Base-by-base conservation (phyloP, 2,797 vertebrate species). In the Coluber constrictor region DNA sequence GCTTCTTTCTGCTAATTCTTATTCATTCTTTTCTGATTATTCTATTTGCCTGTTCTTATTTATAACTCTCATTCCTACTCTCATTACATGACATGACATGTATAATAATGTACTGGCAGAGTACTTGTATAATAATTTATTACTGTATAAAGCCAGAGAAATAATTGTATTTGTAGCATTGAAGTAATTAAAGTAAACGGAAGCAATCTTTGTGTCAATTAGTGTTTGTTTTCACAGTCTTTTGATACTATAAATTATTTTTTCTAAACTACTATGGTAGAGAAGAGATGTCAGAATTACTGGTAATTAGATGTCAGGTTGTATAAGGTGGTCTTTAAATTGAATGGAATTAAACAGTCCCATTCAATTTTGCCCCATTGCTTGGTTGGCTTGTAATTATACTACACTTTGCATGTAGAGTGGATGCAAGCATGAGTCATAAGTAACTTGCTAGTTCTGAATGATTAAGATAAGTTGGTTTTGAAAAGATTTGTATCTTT, bases 401-500 rank as follows among this genome's bases (percentile, higher is more conserved):
- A 94, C 92, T 95, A 92, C 54, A 43, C 91, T 0, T 3, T 61
- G 87, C 23, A 74, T 92, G 23, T 59, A 59, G 37, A 1, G 3
- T 79, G 87, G 6, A 0, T 37, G 90, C 57, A 83, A 5, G 55
- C 66, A 59, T 74, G 18, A 74, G 51, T 61, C 0, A 0, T 66
- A 15, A 51, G 13, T 56, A 25, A 0, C 27, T 8, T 0, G 20
- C 1, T 87, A 70, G 15, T 66, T 90, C 32, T 27, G 66, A 92
- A 18, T 56, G 37, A 47, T 95, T 16, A 20, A 88, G 95, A 95
- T 96, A 95, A 95, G 93, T 88, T 95, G 93, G 43, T 97, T 97
- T 97, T 98, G 96, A 98, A 96, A 97, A 96, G 92, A 43, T 94
- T 96, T 96, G 95, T 98, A 97, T 97, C 96, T 98, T 98, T 98